phyloP scores from a whole-genome alignment of 2,113 vertebrate genomes.

The Urocynchramus pylzowi region DNA sequence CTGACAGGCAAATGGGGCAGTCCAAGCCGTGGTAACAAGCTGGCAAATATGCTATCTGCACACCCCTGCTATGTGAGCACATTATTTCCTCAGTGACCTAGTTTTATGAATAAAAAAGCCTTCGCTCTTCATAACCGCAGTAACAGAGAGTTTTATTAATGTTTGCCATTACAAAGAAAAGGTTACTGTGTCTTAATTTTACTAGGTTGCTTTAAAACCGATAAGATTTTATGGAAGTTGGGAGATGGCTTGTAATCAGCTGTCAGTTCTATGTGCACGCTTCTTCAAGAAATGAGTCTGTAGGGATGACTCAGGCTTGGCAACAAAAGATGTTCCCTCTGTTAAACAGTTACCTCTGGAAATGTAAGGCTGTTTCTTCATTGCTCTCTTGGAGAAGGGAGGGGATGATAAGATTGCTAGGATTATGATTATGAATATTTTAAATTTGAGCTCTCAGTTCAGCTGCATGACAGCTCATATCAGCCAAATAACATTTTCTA shows the following conservation, averaged over 20 bases:
- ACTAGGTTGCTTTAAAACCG: constrained; percentile 33
- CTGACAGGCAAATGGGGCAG: not conserved
- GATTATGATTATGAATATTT: constrained; percentile 48
- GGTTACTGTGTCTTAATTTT: constrained; percentile 50
- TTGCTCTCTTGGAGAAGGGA: not conserved
- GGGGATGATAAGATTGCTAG: not conserved
- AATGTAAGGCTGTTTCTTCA: constrained; percentile 23
- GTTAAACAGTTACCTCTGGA: constrained; percentile 41
- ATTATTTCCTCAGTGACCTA: not conserved
- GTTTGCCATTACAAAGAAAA: not conserved
- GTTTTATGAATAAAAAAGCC: constrained; percentile 7
- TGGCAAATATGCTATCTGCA: not conserved
- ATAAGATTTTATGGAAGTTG: not conserved
- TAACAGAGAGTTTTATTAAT: constrained; percentile 3
- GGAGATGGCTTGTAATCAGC: constrained; percentile 23
- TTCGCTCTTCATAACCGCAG: not conserved
- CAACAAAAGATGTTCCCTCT: constrained; percentile 53
- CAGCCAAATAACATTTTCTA: constrained; percentile 11
- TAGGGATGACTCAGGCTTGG: constrained; percentile 59
- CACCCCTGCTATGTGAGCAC: not conserved
- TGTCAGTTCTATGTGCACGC: constrained; percentile 15
- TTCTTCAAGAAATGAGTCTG: constrained; percentile 36
- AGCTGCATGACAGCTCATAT: not conserved
- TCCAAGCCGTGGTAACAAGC: not conserved
- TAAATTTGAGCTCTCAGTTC: constrained; percentile 19